These are phyloP conservation scores for Drepana falcataria DNA, from an alignment of 2,888 invertebrate genomes.

Conservation along the genomic window DNA sequence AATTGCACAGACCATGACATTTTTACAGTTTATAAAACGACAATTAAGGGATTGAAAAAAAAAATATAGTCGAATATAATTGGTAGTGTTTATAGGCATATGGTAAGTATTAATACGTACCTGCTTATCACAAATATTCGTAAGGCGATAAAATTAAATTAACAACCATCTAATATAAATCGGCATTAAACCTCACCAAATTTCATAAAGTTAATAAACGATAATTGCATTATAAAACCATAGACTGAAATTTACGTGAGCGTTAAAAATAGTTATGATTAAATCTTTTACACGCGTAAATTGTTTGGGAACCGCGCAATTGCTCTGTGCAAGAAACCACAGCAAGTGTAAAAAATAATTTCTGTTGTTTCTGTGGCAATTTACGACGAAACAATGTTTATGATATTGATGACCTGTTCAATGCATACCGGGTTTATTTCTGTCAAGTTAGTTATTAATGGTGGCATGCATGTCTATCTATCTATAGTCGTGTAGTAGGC, in stretches of 20 bases:
- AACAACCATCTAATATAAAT: background rate
- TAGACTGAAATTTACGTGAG: background rate
- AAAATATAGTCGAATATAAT: too few species aligned
- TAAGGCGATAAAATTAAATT: background rate
- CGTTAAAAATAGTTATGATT: background rate
- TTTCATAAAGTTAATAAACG: background rate
- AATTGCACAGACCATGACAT: too few species aligned
- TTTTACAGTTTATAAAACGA: too few species aligned
- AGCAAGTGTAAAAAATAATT: background rate
- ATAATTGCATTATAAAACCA: background rate
- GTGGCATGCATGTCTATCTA: too few species aligned
- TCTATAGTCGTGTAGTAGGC: too few species aligned
- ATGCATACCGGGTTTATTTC: background rate
- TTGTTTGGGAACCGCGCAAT: background rate
- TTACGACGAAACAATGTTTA: constrained; percentile 5
- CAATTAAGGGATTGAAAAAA: too few species aligned
- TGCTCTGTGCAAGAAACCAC: background rate
- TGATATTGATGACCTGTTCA: background rate
- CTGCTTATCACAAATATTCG: too few species aligned
- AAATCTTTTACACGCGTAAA: background rate
- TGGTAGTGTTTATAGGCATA: too few species aligned
- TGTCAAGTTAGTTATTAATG: background rate
- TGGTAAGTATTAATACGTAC: too few species aligned
- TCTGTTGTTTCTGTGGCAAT: background rate
- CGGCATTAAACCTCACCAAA: background rate